Base-by-base conservation (phyloP, 2,113 vertebrate species). In the Platichthys flesus region DNA sequence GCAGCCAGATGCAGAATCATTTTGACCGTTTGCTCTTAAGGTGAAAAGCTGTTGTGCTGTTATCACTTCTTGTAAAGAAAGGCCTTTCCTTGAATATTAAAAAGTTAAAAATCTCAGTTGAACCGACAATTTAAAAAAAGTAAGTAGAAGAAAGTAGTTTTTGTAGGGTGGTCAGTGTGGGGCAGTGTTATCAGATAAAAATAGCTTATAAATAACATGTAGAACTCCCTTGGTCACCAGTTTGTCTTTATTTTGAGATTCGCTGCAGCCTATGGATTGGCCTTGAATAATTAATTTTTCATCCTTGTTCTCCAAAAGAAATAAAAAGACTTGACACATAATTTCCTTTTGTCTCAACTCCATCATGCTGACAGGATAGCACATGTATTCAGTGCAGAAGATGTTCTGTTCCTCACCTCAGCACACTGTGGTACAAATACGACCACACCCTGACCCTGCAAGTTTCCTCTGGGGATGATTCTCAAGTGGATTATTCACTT, bases 301-400 rank as follows among this genome's bases (percentile, higher is more conserved):
- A 23, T n/a, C 18, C n/a, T 21, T 56, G 37, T 42, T 9, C 20
- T 54, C 51, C 47, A 51, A 9, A 10, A 9, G 3, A 62, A 18
- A 61, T 6, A 40, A 10, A 13, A 62, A 23, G 18, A 21, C 7
- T 26, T 12, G 10, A 42, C 40, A 42, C 40, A 42, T 42, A 1
- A 55, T 67, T 61, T 78, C 59, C 75, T 45, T 60, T 62, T 51
- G 51, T 60, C 59, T 70, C 2, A 7, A 49, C 72, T 52, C 31
- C 6, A 31, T 31, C 31, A 31, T 31, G 31, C 31, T 31, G 31
- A 31, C 31, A 31, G 6, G 31, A 31, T 63, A 21, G 35, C 23
- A 15, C 23, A 2, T 52, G 20, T n/a, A 45, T 69, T n/a, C 54
- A 37, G n/a, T 69, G 24, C 49, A 28, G 40, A 67, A 4, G 24